phyloP scores from a whole-genome alignment of 2,888 invertebrate genomes.

The Drosophila robusta region DNA sequence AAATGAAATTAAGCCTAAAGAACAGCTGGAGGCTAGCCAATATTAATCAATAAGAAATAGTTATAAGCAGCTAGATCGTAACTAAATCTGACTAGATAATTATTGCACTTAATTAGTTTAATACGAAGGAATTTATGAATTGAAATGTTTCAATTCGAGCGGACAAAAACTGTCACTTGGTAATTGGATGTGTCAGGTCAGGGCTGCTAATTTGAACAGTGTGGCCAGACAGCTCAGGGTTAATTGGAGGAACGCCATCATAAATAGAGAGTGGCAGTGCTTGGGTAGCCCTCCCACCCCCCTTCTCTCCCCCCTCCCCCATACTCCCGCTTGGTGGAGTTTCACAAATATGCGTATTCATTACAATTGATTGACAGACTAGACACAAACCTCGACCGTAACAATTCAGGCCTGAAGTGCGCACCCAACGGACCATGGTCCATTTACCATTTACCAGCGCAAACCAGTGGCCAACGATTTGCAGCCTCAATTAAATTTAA shows the following conservation, averaged over 20 bases:
- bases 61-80: too few relatives aligned
- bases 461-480: conserved; percentile 53
- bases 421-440: conserved; percentile 75
- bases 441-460: conserved; percentile 55
- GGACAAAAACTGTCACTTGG: conserved; percentile 35
- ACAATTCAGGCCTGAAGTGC: conserved; percentile 74
- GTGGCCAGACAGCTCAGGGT: conserved; percentile 71
- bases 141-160: conserved; percentile 13
- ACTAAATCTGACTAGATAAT: background rate
- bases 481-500: conserved; percentile 63
- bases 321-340: conserved; percentile 28
- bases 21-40: background rate
- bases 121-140: conserved; percentile 10
- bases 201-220: conserved; percentile 52
- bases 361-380: conserved; percentile 77
- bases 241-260: conserved; percentile 51
- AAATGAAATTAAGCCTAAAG: background rate
- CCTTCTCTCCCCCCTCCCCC: too few relatives aligned
- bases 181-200: conserved; percentile 57
- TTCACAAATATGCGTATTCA: conserved; percentile 73
- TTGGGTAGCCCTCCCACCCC: background rate
- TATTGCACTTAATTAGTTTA: conserved; percentile 2
- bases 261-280: conserved; percentile 15
- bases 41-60: too few relatives aligned
- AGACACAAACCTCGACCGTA: conserved; percentile 55